A percentile compares a stretch with the other conserved stretches of the same genome.
Conservation (phyloP, 2,113 vertebrate species). For the Butastur rufipennis region DNA sequence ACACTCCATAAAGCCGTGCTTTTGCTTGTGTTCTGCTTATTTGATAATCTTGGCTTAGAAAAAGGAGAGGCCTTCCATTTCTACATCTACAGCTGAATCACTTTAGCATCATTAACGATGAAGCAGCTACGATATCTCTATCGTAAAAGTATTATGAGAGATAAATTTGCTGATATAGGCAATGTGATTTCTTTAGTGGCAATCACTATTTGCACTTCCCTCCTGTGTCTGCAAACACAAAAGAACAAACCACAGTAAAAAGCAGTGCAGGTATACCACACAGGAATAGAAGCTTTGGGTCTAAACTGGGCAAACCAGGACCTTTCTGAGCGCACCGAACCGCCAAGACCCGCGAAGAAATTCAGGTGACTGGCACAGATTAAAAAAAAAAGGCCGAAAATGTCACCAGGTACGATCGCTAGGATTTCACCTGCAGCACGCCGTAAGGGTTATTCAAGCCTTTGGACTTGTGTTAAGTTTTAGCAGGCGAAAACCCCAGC, state of each 20-base stretch:
- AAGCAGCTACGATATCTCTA: neutral
- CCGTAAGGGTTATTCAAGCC: neutral
- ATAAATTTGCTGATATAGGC: neutral
- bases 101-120: neutral
- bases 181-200: neutral
- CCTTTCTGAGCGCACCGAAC: neutral
- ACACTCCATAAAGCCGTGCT: neutral
- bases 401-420: rapidly evolving
- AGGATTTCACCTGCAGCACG: neutral
- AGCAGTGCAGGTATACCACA: neutral
- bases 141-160: neutral
- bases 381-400: neutral
- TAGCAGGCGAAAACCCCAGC: neutral
- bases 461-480: neutral
- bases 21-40: neutral
- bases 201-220: neutral
- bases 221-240: neutral
- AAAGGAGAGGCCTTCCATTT: neutral
- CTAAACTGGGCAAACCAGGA: neutral
- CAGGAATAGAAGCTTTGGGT: neutral
- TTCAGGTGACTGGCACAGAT: neutral
- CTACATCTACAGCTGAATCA: neutral
- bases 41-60: neutral
- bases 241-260: neutral
- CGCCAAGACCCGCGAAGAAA: neutral